Evolutionary conservation across 2,888 invertebrate genomes (phyloP).

Genomic region (Acanthopleura granulata): DNA sequence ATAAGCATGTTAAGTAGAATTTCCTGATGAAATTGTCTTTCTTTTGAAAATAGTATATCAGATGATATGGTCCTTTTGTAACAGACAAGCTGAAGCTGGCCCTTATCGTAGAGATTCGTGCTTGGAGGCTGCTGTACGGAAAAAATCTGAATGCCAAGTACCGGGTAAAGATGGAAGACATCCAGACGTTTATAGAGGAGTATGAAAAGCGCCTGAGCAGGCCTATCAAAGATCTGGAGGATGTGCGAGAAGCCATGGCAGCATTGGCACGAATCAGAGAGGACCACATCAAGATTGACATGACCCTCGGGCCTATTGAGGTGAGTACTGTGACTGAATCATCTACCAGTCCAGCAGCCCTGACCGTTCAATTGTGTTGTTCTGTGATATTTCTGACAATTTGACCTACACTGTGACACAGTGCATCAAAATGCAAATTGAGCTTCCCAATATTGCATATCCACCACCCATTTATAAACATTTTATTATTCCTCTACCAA

Average conservation of each 20-base stretch:
- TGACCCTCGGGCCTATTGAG: slow-evolving; percentile 80
- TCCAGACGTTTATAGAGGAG: slow-evolving; percentile 83
- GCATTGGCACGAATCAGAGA: slow-evolving; percentile 82
- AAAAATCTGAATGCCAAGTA: slow-evolving; percentile 79
- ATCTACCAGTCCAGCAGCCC: too few relatives aligned
- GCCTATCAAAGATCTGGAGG: slow-evolving; percentile 78
- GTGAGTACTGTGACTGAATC: too few relatives aligned
- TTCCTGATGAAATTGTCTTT: too few relatives aligned
- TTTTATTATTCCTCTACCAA: too few relatives aligned
- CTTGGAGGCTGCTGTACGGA: slow-evolving; percentile 84
- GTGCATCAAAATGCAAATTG: too few relatives aligned
- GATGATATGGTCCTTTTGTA: neutral
- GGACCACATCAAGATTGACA: slow-evolving; percentile 78
- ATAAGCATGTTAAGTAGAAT: too few relatives aligned
- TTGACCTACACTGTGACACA: too few relatives aligned
- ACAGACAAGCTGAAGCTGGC: slow-evolving; percentile 67
- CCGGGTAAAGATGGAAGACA: slow-evolving; percentile 78
- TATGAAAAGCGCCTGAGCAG: slow-evolving; percentile 77
- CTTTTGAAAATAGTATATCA: too few relatives aligned
- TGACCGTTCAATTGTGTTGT: too few relatives aligned
- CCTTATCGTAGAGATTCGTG: slow-evolving; percentile 80
- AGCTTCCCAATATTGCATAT: too few relatives aligned
- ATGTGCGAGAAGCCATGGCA: slow-evolving; percentile 81
- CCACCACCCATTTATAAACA: too few relatives aligned
- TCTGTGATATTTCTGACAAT: too few relatives aligned